Conservation (phyloP, 1,140 invertebrate species). For the Callitettix versicolor region DNA sequence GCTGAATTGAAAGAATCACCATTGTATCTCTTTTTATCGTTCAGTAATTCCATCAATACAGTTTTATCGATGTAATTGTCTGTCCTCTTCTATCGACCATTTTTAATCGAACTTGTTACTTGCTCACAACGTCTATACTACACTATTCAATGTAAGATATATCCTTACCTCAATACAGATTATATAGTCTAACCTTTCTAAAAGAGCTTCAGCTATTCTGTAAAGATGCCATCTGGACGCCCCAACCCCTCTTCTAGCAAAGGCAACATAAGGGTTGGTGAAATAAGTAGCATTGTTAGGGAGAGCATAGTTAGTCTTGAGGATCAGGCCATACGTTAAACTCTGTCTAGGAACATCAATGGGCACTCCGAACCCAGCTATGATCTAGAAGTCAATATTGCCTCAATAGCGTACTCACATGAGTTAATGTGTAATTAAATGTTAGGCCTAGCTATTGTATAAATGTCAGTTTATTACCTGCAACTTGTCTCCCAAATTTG, state of each 20-base stretch:
- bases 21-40: too few species aligned
- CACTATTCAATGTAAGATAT: too few species aligned
- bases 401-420: background rate
- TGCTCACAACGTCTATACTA: too few species aligned
- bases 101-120: too few species aligned
- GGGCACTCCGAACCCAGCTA: conserved; percentile 52
- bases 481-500: conserved; percentile 18
- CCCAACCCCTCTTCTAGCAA: conserved; percentile 24
- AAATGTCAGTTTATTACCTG: conserved; percentile 14
- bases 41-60: too few species aligned
- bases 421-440: background rate
- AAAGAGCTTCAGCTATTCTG: conserved; percentile 29
- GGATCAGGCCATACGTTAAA: conserved; percentile 49
- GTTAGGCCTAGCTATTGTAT: background rate
- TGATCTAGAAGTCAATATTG: conserved; percentile 38
- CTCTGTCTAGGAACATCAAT: conserved; percentile 47
- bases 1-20: too few species aligned
- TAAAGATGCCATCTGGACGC: conserved; percentile 36
- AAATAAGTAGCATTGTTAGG: conserved; percentile 47
- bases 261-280: conserved; percentile 43
- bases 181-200: conserved; percentile 22
- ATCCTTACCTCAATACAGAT: too few species aligned
- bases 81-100: too few species aligned
- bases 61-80: too few species aligned
- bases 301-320: conserved; percentile 48